These are phyloP conservation scores for Manduca sexta DNA, from an alignment of 1,140 invertebrate genomes.

Conservation along the genomic window DNA sequence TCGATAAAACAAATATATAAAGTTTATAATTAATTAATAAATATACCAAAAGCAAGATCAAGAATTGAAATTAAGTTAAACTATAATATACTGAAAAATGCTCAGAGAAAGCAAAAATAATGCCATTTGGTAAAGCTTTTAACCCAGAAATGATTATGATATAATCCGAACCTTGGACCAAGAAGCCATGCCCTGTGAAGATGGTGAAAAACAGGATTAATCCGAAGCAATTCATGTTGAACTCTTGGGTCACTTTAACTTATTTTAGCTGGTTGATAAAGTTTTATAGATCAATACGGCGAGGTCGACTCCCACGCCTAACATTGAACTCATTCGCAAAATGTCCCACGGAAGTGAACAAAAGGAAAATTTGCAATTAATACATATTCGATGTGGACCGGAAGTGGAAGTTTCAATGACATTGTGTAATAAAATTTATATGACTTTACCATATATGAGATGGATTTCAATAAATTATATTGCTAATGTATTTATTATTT, in stretches of 20 bases:
- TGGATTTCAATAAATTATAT: too few relatives aligned
- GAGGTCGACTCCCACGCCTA: conserved; percentile 50
- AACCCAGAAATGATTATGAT: too few relatives aligned
- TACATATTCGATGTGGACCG: not conserved
- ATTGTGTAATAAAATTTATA: too few relatives aligned
- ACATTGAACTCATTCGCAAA: conserved; percentile 30
- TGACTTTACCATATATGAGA: too few relatives aligned
- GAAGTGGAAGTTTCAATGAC: not conserved
- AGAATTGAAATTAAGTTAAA: too few relatives aligned
- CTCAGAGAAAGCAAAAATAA: too few relatives aligned
- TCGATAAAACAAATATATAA: too few relatives aligned
- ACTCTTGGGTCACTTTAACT: conserved; percentile 22
- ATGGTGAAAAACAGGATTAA: conserved; percentile 22
- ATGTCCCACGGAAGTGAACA: conserved; percentile 47
- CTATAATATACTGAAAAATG: too few relatives aligned
- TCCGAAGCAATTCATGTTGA: conserved; percentile 36
- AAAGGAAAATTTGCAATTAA: not conserved
- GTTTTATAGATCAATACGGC: conserved; percentile 48
- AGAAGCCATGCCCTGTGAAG: not conserved
- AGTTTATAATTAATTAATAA: too few relatives aligned
- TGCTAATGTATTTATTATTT: too few relatives aligned
- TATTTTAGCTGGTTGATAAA: conserved; percentile 29
- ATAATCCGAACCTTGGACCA: not conserved
- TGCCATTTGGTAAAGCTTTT: too few relatives aligned
- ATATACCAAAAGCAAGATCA: too few relatives aligned